A percentile compares a stretch with the other conserved stretches of the same genome.
Evolutionary conservation across 1,140 invertebrate species (phyloP).

Genomic region (Nebria ingens): DNA sequence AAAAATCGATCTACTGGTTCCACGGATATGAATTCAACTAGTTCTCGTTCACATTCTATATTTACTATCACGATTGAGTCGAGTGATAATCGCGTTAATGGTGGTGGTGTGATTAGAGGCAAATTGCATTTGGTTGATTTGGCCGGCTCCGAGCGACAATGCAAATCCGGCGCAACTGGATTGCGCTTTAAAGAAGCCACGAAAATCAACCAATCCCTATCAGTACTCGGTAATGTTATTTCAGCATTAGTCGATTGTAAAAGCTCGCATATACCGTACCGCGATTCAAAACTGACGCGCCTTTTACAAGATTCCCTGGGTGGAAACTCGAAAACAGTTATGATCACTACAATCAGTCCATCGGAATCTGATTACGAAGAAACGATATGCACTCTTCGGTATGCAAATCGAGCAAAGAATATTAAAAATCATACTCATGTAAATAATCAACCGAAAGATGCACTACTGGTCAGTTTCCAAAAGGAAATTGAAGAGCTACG

Average conservation of each 20-base stretch:
- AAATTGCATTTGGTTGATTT: conserved; percentile 66
- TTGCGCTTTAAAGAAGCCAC: conserved; percentile 85
- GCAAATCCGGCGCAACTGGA: conserved; percentile 84
- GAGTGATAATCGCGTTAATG: conserved; percentile 68
- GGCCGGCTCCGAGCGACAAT: conserved; percentile 76
- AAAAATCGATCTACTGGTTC: conserved; percentile 72
- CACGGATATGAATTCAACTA: conserved; percentile 98
- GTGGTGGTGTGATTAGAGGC: conserved; percentile 59
- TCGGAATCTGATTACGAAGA: conserved; percentile 96
- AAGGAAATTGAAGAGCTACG: conserved; percentile 89
- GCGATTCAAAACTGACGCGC: conserved; percentile 88
- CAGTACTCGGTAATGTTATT: conserved; percentile 90
- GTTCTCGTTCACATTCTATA: conserved; percentile 95
- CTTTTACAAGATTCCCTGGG: conserved; percentile 90
- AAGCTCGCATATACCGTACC: conserved; percentile 87
- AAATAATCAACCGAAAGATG: conserved; percentile 98
- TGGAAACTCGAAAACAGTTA: conserved; percentile 95
- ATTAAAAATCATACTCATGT: conserved; percentile 94
- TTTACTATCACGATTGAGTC: conserved; percentile 97
- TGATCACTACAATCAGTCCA: conserved; percentile 92
- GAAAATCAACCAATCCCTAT: conserved; percentile 91
- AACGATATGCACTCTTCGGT: conserved; percentile 91
- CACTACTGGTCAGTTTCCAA: conserved; percentile 89
- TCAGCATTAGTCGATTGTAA: conserved; percentile 90
- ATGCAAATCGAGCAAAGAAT: conserved; percentile 95